Conservation (phyloP, 2,113 vertebrate genomes). For the Hucho hucho region DNA sequence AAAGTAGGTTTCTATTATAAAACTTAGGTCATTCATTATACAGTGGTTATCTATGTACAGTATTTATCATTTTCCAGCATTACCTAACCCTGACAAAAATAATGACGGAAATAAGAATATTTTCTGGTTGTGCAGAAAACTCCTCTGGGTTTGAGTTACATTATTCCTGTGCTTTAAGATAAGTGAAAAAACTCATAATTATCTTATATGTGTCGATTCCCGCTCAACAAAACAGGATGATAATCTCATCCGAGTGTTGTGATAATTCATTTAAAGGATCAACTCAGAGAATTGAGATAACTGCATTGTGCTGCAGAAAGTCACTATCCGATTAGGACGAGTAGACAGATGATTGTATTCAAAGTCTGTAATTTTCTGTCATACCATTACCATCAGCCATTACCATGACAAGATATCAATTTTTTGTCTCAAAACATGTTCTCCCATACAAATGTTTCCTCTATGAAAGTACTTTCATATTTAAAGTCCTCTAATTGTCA, state of each 20-base stretch:
- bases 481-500: too few species aligned
- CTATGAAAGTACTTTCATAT: not conserved
- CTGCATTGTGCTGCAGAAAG: conserved; percentile 3
- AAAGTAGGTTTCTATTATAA: too few species aligned
- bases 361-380: not conserved
- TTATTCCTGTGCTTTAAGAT: too few species aligned
- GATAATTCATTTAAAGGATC: not conserved
- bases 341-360: conserved; percentile 10
- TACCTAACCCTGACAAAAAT: too few species aligned
- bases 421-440: too few species aligned
- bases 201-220: not conserved
- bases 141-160: too few species aligned
- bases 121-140: too few species aligned
- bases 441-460: too few species aligned
- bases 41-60: too few species aligned
- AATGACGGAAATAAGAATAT: too few species aligned
- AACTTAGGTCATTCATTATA: too few species aligned
- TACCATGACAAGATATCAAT: not conserved
- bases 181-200: not conserved
- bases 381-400: not conserved
- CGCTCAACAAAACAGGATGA: not conserved
- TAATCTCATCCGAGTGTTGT: not conserved
- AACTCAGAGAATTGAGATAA: not conserved
- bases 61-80: too few species aligned
- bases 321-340: not conserved